Percentiles rank a stretch among this genome's conserved stretches.
These are phyloP conservation scores for Hirtodrosophila trivittata DNA, from an alignment of 2,888 invertebrate species.

Conservation along the genomic window DNA sequence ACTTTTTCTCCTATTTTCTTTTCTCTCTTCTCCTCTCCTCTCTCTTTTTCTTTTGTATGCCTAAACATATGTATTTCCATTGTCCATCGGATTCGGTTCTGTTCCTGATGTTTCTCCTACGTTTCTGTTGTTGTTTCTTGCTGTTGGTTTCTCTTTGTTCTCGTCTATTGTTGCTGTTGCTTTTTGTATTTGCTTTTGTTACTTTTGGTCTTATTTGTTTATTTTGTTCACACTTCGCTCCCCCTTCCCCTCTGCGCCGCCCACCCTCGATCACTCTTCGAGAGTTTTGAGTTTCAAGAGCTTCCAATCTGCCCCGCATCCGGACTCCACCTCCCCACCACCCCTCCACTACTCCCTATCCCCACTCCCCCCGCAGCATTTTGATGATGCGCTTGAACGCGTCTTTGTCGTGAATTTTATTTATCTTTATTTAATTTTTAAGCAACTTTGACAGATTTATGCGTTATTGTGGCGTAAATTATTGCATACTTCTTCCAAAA, in stretches of 20 bases:
- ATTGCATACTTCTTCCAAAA: constrained; percentile 57
- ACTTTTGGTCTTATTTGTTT: constrained; percentile 49
- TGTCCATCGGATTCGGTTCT: constrained; percentile 26
- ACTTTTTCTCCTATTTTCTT: no score
- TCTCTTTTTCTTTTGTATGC: constrained; percentile 36
- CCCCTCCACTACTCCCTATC: neutral
- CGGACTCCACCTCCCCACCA: neutral
- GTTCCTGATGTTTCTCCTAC: no score
- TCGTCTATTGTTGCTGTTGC: constrained; percentile 22
- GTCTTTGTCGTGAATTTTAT: constrained; percentile 65
- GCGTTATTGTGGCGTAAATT: constrained; percentile 74
- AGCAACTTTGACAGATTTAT: constrained; percentile 75
- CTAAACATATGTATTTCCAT: constrained; percentile 36
- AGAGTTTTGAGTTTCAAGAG: no score
- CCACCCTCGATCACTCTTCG: neutral
- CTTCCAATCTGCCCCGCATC: no score
- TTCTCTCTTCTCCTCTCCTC: no score
- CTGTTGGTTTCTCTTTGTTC: neutral
- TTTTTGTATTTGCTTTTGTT: constrained; percentile 24
- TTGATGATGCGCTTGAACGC: constrained; percentile 70
- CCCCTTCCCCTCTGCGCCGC: neutral
- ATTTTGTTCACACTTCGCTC: constrained; percentile 48
- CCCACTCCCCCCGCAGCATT: constrained; percentile 14
- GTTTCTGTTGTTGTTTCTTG: constrained; percentile 4
- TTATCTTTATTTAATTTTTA: constrained; percentile 76